Conservation (phyloP, 92 coral and sea anemone species). For the Epizoanthus illoricatus region DNA sequence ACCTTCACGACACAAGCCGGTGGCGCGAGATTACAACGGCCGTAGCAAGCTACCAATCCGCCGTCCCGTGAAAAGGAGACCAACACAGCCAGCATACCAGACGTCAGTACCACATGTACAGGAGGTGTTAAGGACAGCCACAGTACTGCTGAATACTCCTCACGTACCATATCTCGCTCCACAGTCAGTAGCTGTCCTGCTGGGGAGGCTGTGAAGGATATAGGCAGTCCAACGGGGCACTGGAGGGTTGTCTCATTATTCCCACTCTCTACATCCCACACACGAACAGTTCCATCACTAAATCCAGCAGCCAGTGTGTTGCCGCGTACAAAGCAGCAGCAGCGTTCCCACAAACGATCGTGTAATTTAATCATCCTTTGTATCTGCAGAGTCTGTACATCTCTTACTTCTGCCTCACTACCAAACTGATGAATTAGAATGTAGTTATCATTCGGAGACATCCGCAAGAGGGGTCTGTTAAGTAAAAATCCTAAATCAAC, state of each 20-base stretch:
- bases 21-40: too few relatives aligned
- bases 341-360: neutral
- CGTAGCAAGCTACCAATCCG: neutral
- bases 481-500: neutral
- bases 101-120: too few relatives aligned
- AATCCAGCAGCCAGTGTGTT: neutral
- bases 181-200: neutral
- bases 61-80: neutral
- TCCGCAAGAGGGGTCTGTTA: neutral
- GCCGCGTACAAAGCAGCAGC: too few relatives aligned
- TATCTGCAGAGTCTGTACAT: too few relatives aligned
- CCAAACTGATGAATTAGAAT: neutral
- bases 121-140: neutral
- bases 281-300: neutral
- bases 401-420: too few relatives aligned
- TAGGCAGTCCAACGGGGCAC: neutral
- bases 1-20: neutral
- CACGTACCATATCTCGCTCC: neutral
- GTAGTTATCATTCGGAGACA: neutral
- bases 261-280: too few relatives aligned
- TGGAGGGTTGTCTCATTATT: too few relatives aligned
- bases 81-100: too few relatives aligned
- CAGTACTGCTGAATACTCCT: neutral
- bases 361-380: too few relatives aligned
- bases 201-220: neutral